Percentiles rank a stretch among this genome's conserved stretches.
Conservation (phyloP, 1,140 invertebrate species). For the Pachypsylla venusta region DNA sequence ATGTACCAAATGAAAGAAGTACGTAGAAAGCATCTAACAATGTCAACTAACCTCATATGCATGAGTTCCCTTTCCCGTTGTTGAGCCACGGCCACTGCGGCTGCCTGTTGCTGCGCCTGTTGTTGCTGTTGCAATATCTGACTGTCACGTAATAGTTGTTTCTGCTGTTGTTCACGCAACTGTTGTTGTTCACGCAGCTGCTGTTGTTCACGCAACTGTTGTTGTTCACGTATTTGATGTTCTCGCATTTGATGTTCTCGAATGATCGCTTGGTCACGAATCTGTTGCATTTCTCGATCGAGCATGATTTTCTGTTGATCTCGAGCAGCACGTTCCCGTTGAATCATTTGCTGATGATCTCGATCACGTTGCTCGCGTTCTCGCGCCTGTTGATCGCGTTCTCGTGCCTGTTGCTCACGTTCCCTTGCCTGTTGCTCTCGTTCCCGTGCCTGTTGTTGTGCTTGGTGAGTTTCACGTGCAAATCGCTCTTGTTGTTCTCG, state of each 20-base stretch:
- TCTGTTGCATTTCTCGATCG: slow-evolving; percentile 16
- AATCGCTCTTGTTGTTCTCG: slow-evolving; percentile 28
- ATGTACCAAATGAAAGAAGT: too few relatives aligned
- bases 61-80: slow-evolving; percentile 12
- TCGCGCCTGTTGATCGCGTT: slow-evolving; percentile 28
- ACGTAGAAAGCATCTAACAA: too few relatives aligned
- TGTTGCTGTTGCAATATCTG: slow-evolving; percentile 22
- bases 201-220: slow-evolving; percentile 30
- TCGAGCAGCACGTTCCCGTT: slow-evolving; percentile 26
- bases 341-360: slow-evolving; percentile 27
- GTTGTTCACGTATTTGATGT: slow-evolving; percentile 30
- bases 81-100: slow-evolving; percentile 24
- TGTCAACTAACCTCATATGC: neutral
- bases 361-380: slow-evolving; percentile 26
- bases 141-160: slow-evolving; percentile 16
- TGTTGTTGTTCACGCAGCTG: slow-evolving; percentile 30
- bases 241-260: slow-evolving; percentile 31
- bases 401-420: slow-evolving; percentile 21
- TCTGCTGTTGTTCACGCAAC: slow-evolving; percentile 26
- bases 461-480: slow-evolving; percentile 23
- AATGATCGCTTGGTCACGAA: slow-evolving; percentile 30
- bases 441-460: slow-evolving; percentile 25
- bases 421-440: neutral
- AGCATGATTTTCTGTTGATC: too few relatives aligned
- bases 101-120: slow-evolving; percentile 25